Evolutionary conservation across 1,140 invertebrate species (phyloP).

Genomic region (Gryon sp.): DNA sequence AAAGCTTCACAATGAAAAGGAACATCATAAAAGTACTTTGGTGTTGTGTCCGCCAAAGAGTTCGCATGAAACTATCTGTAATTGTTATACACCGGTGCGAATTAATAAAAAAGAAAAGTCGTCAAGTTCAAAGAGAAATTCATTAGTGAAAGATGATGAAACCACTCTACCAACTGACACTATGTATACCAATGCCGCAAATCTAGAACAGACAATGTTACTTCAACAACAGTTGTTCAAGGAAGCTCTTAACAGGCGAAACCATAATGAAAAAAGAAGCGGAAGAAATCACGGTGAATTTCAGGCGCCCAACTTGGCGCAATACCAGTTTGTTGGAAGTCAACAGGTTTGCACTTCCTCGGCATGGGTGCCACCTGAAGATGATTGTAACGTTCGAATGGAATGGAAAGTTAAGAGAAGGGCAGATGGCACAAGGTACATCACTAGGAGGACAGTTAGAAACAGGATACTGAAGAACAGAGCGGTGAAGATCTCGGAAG

Average conservation of each 20-base stretch:
- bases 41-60: slow-evolving; percentile 76
- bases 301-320: slow-evolving; percentile 81
- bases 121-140: slow-evolving; percentile 64
- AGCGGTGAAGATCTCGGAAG: slow-evolving; percentile 85
- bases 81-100: slow-evolving; percentile 67
- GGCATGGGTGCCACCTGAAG: slow-evolving; percentile 70
- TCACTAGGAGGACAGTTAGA: slow-evolving; percentile 86
- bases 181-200: slow-evolving; percentile 88
- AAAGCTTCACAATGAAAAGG: slow-evolving; percentile 80
- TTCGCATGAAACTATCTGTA: slow-evolving; percentile 61
- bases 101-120: slow-evolving; percentile 63
- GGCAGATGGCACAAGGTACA: slow-evolving; percentile 89
- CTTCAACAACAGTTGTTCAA: slow-evolving; percentile 86
- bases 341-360: slow-evolving; percentile 78
- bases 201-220: slow-evolving; percentile 86
- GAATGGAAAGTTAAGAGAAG: slow-evolving; percentile 90
- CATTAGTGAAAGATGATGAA: slow-evolving; percentile 66
- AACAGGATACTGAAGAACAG: slow-evolving; percentile 86
- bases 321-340: slow-evolving; percentile 82
- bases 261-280: slow-evolving; percentile 68
- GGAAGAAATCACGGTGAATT: slow-evolving; percentile 73
- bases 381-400: slow-evolving; percentile 81
- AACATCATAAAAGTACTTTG: slow-evolving; percentile 78
- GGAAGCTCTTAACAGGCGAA: slow-evolving; percentile 79
- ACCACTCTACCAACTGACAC: slow-evolving; percentile 77